Conservation (phyloP, 37 sponge, comb jelly and placozoan species). For the Diacarnus erythraeanus region DNA sequence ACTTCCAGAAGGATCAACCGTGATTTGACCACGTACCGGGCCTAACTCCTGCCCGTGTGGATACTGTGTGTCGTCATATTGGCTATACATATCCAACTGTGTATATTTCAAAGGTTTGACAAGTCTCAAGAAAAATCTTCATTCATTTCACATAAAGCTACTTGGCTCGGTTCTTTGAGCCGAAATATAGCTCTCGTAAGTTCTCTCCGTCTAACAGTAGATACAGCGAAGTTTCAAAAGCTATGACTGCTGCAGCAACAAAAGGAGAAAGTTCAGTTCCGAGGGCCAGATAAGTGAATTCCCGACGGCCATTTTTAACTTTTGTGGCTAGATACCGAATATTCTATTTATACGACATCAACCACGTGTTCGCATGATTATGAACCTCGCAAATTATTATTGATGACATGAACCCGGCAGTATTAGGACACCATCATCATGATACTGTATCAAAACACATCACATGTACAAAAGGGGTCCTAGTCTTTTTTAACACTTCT, state of each 20-base stretch:
- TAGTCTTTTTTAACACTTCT: not conserved
- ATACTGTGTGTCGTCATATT: slow-evolving; percentile 44
- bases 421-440: too few species aligned
- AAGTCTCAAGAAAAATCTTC: slow-evolving; percentile 12
- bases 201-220: not conserved
- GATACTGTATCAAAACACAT: not conserved
- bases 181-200: not conserved
- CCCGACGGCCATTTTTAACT: slow-evolving; percentile 37
- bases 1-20: slow-evolving; percentile 19
- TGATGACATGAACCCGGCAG: not conserved
- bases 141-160: slow-evolving; percentile 42
- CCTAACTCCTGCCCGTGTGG: slow-evolving; percentile 17
- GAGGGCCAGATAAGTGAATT: slow-evolving; percentile 1
- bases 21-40: slow-evolving; percentile 16
- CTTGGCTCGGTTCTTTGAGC: not conserved
- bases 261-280: slow-evolving; percentile 12
- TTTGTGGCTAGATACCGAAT: slow-evolving; percentile 78
- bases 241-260: not conserved
- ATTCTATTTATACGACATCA: slow-evolving; percentile 35
- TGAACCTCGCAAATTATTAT: too few species aligned
- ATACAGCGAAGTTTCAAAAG: not conserved
- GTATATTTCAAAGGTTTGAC: not conserved
- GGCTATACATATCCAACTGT: slow-evolving; percentile 42
- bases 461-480: not conserved
- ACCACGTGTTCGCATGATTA: slow-evolving; percentile 10